Evolutionary conservation across 2,113 vertebrate species (phyloP).

Genomic region (Lampris incognitus): DNA sequence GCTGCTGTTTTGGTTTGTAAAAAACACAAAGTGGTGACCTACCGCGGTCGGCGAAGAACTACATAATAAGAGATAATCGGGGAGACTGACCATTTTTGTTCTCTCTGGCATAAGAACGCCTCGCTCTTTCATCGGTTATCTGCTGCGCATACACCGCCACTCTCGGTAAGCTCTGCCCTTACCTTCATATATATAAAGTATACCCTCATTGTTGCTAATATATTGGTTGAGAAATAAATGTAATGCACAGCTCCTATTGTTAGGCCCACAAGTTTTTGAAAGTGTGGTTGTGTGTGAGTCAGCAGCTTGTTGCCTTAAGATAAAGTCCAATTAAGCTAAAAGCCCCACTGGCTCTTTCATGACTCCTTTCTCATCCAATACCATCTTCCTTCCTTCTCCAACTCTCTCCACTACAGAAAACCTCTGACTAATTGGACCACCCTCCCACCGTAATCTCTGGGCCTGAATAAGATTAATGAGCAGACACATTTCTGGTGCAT

Average conservation of each 20-base stretch:
- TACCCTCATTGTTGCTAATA: background rate
- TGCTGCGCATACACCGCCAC: background rate
- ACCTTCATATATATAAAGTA: conserved; percentile 14
- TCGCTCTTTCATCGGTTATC: conserved; percentile 34
- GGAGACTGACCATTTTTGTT: background rate
- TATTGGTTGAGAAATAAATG: conserved; percentile 21
- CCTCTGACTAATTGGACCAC: conserved; percentile 79
- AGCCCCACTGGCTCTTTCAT: conserved; percentile 84
- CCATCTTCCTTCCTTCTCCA: conserved; percentile 64
- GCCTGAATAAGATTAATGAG: conserved; percentile 84
- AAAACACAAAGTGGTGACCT: conserved; percentile 34
- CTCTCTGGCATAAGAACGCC: background rate
- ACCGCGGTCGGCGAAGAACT: conserved; percentile 1
- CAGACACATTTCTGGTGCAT: conserved; percentile 70
- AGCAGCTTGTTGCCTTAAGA: conserved; percentile 78
- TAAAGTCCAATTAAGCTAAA: conserved; percentile 90
- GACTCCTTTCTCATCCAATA: conserved; percentile 74
- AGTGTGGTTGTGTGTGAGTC: conserved; percentile 71
- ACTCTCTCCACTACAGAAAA: conserved; percentile 64
- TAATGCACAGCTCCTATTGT: conserved; percentile 43
- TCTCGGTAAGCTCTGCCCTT: background rate
- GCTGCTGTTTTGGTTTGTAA: conserved; percentile 35
- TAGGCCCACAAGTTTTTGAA: conserved; percentile 43
- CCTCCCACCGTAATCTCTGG: conserved; percentile 70
- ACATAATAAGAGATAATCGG: conserved; percentile 40